Evolutionary conservation across 1,140 invertebrate species (phyloP).

Genomic region (Macrocentrus cingulum): DNA sequence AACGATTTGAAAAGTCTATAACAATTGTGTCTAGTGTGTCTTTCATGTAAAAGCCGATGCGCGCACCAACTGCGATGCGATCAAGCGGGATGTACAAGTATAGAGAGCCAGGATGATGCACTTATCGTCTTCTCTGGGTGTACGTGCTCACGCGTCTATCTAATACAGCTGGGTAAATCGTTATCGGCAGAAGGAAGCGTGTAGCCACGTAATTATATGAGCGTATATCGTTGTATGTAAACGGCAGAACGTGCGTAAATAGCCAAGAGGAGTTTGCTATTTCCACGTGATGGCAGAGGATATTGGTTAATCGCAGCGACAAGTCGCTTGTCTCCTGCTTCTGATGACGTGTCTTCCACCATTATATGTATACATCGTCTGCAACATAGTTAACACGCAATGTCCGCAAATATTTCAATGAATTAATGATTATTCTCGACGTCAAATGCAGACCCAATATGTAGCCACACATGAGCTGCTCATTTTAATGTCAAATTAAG

Average conservation of each 20-base stretch:
- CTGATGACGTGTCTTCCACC: conserved; percentile 5
- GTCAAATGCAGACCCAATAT: no score
- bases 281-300: conserved; percentile 10
- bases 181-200: conserved; percentile 22
- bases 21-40: not conserved
- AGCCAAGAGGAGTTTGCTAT: conserved; percentile 14
- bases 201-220: conserved; percentile 36
- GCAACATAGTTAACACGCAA: not conserved
- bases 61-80: conserved; percentile 8
- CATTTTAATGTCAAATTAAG: no score
- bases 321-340: conserved; percentile 1
- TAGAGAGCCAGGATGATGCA: conserved; percentile 12
- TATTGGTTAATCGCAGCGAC: conserved; percentile 25
- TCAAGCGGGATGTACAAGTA: not conserved
- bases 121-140: conserved; percentile 16
- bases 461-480: no score
- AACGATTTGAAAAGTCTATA: conserved; percentile 17
- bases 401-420: conserved; percentile 18
- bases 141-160: conserved; percentile 25
- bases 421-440: no score
- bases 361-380: conserved; percentile 12
- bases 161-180: conserved; percentile 21
- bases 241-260: conserved; percentile 34
- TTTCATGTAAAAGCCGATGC: conserved; percentile 15
- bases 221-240: conserved; percentile 29